Percentiles rank a stretch among this genome's conserved stretches.
Evolutionary conservation across 2,888 invertebrate species (phyloP).

Genomic region (Steinernema hermaphroditum): DNA sequence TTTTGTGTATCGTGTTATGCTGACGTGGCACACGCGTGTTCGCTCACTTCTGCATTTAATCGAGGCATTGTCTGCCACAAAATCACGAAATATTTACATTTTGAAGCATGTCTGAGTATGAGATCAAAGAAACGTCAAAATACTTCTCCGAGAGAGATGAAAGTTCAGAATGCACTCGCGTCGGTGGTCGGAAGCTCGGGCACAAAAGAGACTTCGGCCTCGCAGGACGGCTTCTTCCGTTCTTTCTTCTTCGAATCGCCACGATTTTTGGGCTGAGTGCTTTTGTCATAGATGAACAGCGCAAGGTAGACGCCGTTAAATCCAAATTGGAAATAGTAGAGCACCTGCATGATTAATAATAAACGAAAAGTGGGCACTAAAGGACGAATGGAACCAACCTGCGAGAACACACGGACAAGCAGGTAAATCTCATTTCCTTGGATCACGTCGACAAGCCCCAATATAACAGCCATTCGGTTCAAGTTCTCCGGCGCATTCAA

Average conservation of each 20-base stretch:
- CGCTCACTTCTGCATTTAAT: too few relatives aligned
- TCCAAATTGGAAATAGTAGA: conserved; percentile 52
- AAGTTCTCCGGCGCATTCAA: conserved; percentile 53
- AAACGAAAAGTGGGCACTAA: not conserved
- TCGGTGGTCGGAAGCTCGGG: conserved; percentile 4
- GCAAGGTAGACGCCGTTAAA: conserved; percentile 55
- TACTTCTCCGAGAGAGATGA: too few relatives aligned
- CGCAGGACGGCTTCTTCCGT: conserved; percentile 1
- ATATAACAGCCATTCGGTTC: conserved; percentile 41
- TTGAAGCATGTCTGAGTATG: too few relatives aligned
- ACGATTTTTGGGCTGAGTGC: conserved; percentile 38
- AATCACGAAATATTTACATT: too few relatives aligned
- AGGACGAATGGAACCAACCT: conserved; percentile 26
- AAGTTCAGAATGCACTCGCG: conserved; percentile 15
- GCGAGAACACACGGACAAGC: conserved; percentile 37
- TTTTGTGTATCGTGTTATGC: too few relatives aligned
- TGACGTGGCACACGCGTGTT: too few relatives aligned
- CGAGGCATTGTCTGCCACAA: too few relatives aligned
- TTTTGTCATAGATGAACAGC: conserved; percentile 54
- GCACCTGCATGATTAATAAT: conserved; percentile 41
- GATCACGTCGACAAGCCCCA: conserved; percentile 39
- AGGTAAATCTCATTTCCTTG: conserved; percentile 29
- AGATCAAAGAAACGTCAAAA: too few relatives aligned
- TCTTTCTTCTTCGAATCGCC: not conserved
- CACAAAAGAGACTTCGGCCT: not conserved